Evolutionary conservation across 2,888 invertebrate species (phyloP), one percentile per base, ranked within the genome.

Genomic region (Apotomis turbidana): DNA sequence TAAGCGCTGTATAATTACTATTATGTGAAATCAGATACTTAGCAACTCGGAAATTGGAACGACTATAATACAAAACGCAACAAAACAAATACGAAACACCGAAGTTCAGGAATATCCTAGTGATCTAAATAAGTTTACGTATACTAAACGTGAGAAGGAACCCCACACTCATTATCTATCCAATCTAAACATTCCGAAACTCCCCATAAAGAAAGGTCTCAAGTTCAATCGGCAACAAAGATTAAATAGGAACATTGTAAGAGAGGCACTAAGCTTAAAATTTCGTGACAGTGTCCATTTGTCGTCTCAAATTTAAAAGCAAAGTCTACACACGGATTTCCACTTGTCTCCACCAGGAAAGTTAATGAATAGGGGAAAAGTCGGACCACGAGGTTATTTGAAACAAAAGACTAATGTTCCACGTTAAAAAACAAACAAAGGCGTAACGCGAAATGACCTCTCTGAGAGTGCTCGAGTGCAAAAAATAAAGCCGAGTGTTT

Each of bases 331-430:
- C 77, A 81, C 81, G 79, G 79, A 80, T 83, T 83, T 83, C 80
- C 83, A 88, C 83, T 88, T 83, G 83, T 80, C 80, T 81, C 77
- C 76, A 78, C 78, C 77, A 80, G 80, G 79, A 81, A 86, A 87
- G 82, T 84, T 85, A 88, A 89, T 86, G 84, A 88, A 86, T 84
- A 80, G 82, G 83, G 81, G 78, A 84, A 85, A 86, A 81, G 71
- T 63, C 81, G 75, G 79, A 84, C 82, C 81, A 76, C 77, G 79
- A 81, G 80, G 80, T 82, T 85, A 83, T 84, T 83, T 81, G 82
- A 84, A 85, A 87, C 85, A 85, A 87, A 85, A 86, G 83, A 84
- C 81, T 81, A 80, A 79, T 79, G 79, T 79, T 79, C 69, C 74
- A 74, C 74, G 74, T 78, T 79, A 78, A 76, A 77, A 80, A 81